Evolutionary conservation across 1,140 invertebrate species (phyloP).

Genomic region (Sycobia sp.): DNA sequence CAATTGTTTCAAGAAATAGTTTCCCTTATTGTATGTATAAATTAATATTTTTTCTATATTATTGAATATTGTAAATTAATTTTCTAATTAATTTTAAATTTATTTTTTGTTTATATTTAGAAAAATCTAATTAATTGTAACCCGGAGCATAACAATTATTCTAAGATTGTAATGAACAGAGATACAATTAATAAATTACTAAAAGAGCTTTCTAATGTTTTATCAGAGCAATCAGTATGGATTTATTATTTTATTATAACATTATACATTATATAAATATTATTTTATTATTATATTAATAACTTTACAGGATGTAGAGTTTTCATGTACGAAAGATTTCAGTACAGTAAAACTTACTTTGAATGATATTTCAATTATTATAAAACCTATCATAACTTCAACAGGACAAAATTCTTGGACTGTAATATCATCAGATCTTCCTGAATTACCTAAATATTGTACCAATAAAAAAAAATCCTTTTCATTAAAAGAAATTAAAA

Average conservation of each 20-base stretch:
- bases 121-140: conserved; percentile 27
- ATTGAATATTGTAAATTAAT: background rate
- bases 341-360: conserved; percentile 42
- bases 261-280: background rate
- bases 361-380: conserved; percentile 40
- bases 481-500: conserved; percentile 40
- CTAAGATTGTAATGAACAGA: background rate
- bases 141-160: background rate
- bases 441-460: conserved; percentile 39
- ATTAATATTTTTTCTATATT: conserved; percentile 9
- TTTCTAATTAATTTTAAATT: background rate
- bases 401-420: conserved; percentile 42
- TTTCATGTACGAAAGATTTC: conserved; percentile 35
- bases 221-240: conserved; percentile 41
- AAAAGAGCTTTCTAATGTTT: conserved; percentile 40
- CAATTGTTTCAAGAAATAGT: conserved; percentile 44
- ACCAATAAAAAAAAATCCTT: conserved; percentile 38
- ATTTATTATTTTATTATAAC: background rate
- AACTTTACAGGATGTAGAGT: conserved; percentile 26
- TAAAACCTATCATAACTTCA: conserved; percentile 41
- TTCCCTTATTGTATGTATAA: conserved; percentile 41
- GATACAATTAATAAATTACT: conserved; percentile 29
- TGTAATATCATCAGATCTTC: conserved; percentile 51
- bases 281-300: conserved; percentile 24
- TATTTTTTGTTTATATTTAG: conserved; percentile 24